Evolutionary conservation across 2,888 invertebrate species (phyloP), one percentile per base, ranked within the genome.

Genomic region (Anticlea derivata): DNA sequence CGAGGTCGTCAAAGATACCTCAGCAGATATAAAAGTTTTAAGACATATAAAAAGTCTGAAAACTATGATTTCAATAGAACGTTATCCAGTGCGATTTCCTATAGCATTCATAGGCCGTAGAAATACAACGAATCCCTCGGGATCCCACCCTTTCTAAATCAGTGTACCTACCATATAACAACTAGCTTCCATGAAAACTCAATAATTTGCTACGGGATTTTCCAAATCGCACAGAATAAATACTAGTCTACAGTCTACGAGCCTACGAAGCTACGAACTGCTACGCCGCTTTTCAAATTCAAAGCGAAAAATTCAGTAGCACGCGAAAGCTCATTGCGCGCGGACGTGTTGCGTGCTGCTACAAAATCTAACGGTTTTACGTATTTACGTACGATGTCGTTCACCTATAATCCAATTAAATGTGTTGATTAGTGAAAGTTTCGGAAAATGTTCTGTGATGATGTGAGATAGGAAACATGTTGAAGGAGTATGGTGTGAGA

Each of bases 381-480:
- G 82, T 83, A 65, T 78, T 84, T 73, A 78, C 77, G 73, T 61
- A 69, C 84, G 86, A 65, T 68, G 73, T 66, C 70, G 45, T 76
- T 78, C 70, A 78, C 75, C 70, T 72, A 70, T 69, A 83, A 87
- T 86, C 83, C 75, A 79, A 86, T 88, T 85, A 49, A 65, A 55
- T 24, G 75, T 69, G 50, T 65, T 68, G 63, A 66, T 75, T 68
- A 66, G 68, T 77, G 71, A 72, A 74, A 75, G 65, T 72, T 63
- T 77, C 66, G 77, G 70, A 83, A 79, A 82, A 86, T 86, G 86
- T 29, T 43, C 40, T 68, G 71, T 61, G 67, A 79, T 73, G 77
- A 85, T 84, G 83, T 83, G 83, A 84, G 65, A 72, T 83, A 59
- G 80, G 84, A 79, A 89, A 83, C 84, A 89, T 89, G 89, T 76